These are phyloP conservation scores for Epiblema foenella DNA, from an alignment of 2,888 invertebrate species.

Conservation along the genomic window DNA sequence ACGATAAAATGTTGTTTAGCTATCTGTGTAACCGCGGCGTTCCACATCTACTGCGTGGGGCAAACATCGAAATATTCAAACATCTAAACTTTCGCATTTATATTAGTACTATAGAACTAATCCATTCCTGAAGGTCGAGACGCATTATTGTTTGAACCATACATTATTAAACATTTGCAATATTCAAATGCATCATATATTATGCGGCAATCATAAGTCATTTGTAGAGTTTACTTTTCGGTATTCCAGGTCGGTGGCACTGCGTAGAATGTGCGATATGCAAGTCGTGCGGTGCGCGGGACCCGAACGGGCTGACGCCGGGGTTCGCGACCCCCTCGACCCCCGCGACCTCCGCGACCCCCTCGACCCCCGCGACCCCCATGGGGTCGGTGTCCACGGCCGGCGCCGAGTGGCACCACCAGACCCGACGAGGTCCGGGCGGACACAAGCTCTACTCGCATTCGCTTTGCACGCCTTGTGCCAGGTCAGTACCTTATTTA, in stretches of 20 bases:
- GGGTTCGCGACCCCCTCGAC: slow-evolving; percentile 43
- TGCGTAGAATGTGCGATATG: slow-evolving; percentile 92
- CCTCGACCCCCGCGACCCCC: slow-evolving; percentile 32
- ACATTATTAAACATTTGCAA: too few relatives aligned
- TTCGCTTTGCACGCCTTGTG: slow-evolving; percentile 89
- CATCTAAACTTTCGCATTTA: too few relatives aligned
- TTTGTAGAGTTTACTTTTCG: not conserved
- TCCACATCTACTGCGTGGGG: too few relatives aligned
- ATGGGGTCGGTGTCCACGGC: slow-evolving; percentile 49
- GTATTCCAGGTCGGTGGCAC: slow-evolving; percentile 90
- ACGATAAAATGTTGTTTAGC: too few relatives aligned
- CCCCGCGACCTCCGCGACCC: slow-evolving; percentile 32
- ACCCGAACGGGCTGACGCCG: slow-evolving; percentile 69
- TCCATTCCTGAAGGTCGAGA: too few relatives aligned
- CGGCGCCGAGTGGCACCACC: slow-evolving; percentile 76
- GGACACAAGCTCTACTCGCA: slow-evolving; percentile 82
- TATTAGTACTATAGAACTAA: too few relatives aligned
- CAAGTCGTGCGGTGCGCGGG: slow-evolving; percentile 85
- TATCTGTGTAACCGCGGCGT: too few relatives aligned
- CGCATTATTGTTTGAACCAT: too few relatives aligned
- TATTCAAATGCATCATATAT: too few relatives aligned
- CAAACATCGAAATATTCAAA: too few relatives aligned
- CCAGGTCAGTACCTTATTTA: slow-evolving; percentile 80
- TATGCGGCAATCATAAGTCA: too few relatives aligned
- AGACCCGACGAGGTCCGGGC: slow-evolving; percentile 78